Conservation (phyloP, 2,113 vertebrate species). For the Mormoops blainvillei region DNA sequence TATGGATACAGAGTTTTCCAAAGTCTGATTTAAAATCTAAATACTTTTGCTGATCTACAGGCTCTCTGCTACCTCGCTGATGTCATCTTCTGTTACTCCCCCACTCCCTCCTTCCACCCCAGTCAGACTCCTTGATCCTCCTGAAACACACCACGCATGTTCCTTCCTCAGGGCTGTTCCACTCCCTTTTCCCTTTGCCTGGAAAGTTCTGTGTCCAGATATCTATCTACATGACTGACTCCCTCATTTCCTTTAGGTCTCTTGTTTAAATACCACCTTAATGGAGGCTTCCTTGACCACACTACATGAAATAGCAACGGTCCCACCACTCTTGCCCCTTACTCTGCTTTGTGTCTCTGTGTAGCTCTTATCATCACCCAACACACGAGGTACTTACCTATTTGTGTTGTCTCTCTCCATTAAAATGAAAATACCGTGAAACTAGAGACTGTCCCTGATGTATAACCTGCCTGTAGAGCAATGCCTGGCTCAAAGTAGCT, state of each 20-base stretch:
- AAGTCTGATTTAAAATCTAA: background rate
- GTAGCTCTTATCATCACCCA: background rate
- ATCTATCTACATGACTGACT: background rate
- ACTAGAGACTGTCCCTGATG: background rate
- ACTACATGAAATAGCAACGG: background rate
- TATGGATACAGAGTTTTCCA: background rate
- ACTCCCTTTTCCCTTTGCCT: background rate
- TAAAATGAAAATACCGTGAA: background rate
- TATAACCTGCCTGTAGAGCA: background rate
- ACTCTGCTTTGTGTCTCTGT: background rate
- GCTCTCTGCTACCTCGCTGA: background rate
- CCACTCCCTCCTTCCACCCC: background rate
- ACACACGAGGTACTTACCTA: background rate
- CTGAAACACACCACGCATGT: background rate
- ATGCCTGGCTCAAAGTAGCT: background rate
- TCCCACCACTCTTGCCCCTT: background rate
- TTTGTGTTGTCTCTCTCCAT: background rate
- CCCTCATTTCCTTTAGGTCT: background rate
- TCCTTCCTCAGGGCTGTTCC: background rate
- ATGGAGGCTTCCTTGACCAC: background rate
- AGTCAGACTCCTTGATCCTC: background rate
- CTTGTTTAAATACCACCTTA: background rate
- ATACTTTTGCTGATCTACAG: background rate
- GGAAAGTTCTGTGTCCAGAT: background rate
- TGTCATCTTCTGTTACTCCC: background rate